phyloP scores from a whole-genome alignment of 2,113 vertebrate genomes.

The Callipepla squamata region DNA sequence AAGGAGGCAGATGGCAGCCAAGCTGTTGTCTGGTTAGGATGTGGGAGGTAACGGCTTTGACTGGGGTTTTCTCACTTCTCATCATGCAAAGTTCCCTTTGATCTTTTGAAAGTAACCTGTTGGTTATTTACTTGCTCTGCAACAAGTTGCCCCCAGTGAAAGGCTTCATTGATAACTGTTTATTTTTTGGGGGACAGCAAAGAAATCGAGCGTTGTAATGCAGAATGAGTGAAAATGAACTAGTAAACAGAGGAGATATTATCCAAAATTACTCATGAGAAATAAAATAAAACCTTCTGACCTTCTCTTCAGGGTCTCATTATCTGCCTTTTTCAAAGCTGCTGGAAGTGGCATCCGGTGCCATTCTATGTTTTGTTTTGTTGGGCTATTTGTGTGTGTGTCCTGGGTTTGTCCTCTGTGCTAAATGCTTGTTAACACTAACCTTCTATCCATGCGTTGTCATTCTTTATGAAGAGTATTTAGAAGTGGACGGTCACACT shows the following conservation, averaged over 20 bases:
- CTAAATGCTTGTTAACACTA: neutral
- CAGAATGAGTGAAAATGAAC: neutral
- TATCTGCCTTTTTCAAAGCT: neutral
- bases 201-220: neutral
- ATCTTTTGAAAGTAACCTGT: neutral
- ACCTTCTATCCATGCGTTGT: neutral
- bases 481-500: neutral
- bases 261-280: neutral
- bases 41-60: neutral
- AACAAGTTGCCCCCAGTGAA: neutral
- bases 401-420: neutral
- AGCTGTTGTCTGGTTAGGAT: neutral
- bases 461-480: neutral
- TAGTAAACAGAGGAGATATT: neutral
- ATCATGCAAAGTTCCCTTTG: neutral
- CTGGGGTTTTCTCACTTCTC: neutral
- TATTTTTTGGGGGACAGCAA: neutral
- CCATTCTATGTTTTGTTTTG: neutral
- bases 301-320: neutral
- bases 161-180: neutral
- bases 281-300: neutral
- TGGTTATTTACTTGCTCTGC: neutral
- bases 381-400: neutral
- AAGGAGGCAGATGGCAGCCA: neutral
- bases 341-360: too few relatives aligned